phyloP scores from a whole-genome alignment of 2,113 vertebrate genomes.

The Pica pica region DNA sequence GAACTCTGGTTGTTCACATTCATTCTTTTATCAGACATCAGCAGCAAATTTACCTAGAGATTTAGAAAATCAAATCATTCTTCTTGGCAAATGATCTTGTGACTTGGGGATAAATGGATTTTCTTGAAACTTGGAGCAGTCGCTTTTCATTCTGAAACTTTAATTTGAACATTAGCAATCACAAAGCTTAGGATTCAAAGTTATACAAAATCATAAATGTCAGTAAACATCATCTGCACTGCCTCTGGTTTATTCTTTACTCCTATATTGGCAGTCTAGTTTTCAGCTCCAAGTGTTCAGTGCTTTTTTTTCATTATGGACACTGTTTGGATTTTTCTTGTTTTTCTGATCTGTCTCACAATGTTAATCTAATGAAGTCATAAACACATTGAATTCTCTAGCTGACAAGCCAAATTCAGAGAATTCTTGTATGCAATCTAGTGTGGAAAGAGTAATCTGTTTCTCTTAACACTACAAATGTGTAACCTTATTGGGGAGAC shows the following conservation, averaged over 20 bases:
- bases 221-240: neutral
- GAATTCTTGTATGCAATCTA: neutral
- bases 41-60: neutral
- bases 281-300: neutral
- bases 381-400: neutral
- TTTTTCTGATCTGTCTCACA: neutral
- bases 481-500: neutral
- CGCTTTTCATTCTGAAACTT: neutral
- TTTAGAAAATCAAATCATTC: neutral
- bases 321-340: rapidly evolving
- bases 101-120: neutral
- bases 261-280: neutral
- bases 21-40: neutral
- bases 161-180: neutral
- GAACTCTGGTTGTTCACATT: neutral
- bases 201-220: neutral
- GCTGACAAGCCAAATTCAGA: neutral
- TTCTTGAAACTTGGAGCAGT: neutral
- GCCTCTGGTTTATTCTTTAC: neutral
- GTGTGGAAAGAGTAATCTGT: neutral
- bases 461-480: neutral
- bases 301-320: neutral
- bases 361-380: neutral
- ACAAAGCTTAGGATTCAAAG: neutral
- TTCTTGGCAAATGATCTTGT: neutral